Percentiles rank a stretch among this genome's conserved stretches.
phyloP scores from a whole-genome alignment of 1,140 invertebrate species.

The Rhopalosiphum padi region DNA sequence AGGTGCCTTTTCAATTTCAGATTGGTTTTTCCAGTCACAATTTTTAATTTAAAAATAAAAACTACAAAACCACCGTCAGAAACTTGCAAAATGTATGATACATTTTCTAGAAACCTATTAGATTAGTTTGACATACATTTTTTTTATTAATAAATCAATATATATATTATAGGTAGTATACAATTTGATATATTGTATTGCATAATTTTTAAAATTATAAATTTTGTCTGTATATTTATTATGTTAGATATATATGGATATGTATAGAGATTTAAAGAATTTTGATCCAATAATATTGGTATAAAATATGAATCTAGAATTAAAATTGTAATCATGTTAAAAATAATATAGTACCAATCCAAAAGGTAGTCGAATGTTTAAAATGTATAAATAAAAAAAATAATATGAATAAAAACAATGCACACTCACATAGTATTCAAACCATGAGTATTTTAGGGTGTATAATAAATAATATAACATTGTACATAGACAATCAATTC shows the following conservation, averaged over 20 bases:
- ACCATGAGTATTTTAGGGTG: not conserved
- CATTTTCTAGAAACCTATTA: no score
- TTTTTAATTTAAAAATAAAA: not conserved
- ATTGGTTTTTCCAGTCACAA: not conserved
- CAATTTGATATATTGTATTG: no score
- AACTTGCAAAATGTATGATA: not conserved
- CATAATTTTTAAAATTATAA: not conserved
- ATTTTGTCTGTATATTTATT: not conserved
- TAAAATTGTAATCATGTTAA: not conserved
- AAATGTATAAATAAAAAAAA: not conserved
- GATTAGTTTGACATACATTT: no score
- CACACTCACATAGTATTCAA: not conserved
- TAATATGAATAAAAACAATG: not conserved
- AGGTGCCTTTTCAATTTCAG: not conserved
- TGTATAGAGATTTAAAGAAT: not conserved
- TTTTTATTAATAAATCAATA: no score
- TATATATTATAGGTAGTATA: no score
- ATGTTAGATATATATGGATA: not conserved
- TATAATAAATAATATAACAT: not conserved
- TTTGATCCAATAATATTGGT: not conserved
- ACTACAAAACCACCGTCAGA: no score
- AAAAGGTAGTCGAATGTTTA: not conserved
- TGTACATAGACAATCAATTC: not conserved
- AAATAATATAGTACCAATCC: not conserved
- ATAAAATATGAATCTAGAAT: not conserved